Percentiles rank a stretch among this genome's conserved stretches.
phyloP scores from a whole-genome alignment of 1,140 invertebrate genomes.

The Ostrea denselamellosa region DNA sequence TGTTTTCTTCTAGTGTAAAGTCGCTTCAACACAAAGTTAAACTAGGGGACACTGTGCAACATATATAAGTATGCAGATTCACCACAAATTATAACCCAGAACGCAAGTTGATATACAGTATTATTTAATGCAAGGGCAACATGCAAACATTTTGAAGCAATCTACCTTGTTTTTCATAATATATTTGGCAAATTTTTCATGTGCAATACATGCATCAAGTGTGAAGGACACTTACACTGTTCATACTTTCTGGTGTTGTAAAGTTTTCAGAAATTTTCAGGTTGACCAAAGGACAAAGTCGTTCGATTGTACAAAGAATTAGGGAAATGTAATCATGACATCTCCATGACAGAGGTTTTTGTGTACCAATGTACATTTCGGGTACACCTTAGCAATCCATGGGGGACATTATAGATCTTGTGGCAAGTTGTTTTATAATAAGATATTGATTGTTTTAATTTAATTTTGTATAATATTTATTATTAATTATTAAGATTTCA shows the following conservation, averaged over 20 bases:
- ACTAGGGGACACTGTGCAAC: background rate
- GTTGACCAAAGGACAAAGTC: background rate
- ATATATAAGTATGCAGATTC: background rate
- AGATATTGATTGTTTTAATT: constrained; percentile 21
- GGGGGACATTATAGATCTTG: constrained; percentile 4
- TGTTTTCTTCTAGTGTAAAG: background rate
- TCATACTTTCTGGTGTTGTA: background rate
- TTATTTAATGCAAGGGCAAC: constrained; percentile 7
- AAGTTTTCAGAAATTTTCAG: background rate
- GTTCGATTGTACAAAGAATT: background rate
- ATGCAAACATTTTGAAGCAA: constrained; percentile 13
- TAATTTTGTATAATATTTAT: constrained; percentile 32
- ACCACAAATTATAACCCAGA: constrained; percentile 1
- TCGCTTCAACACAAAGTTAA: background rate
- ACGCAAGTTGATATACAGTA: constrained; percentile 39
- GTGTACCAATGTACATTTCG: background rate
- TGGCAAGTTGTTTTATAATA: background rate
- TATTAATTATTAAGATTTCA: constrained; percentile 32
- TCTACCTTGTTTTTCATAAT: constrained; percentile 8
- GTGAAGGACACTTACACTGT: background rate
- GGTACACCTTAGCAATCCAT: background rate
- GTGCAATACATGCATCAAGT: background rate
- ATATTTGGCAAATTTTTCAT: constrained; percentile 16
- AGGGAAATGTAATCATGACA: background rate
- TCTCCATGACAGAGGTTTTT: background rate